These are phyloP conservation scores for Porites australiensis DNA, from an alignment of 64 coral and sea anemone genomes.

Conservation along the genomic window DNA sequence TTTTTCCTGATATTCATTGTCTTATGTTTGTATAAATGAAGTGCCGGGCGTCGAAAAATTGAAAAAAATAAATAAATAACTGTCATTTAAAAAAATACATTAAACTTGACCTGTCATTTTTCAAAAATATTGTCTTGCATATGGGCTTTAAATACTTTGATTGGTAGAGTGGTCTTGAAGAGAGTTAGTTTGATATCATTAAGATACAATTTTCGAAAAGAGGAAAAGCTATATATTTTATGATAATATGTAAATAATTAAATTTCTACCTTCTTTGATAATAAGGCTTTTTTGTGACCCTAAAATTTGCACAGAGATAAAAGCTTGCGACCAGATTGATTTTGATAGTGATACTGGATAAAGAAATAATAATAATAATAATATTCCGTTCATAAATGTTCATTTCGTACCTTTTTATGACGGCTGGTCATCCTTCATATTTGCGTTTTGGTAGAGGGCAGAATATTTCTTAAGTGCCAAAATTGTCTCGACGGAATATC, in stretches of 20 bases:
- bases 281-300: background rate
- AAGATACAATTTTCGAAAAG: background rate
- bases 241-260: background rate
- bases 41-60: background rate
- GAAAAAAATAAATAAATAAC: too few species aligned
- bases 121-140: too few species aligned
- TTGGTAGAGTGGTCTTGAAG: background rate
- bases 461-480: background rate
- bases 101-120: too few species aligned
- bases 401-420: background rate
- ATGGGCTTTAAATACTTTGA: background rate
- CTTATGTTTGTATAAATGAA: background rate
- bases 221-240: background rate
- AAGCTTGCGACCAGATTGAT: background rate
- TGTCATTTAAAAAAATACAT: too few species aligned
- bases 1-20: background rate
- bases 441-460: background rate
- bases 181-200: background rate
- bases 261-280: background rate
- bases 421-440: background rate
- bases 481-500: background rate
- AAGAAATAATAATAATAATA: too few species aligned
- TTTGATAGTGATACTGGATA: background rate
- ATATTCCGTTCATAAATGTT: too few species aligned
- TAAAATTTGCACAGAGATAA: background rate